Percentiles rank a stretch among this genome's conserved stretches.
Evolutionary conservation across 2,888 invertebrate genomes (phyloP).

Genomic region (Lepidochrysops patricia): DNA sequence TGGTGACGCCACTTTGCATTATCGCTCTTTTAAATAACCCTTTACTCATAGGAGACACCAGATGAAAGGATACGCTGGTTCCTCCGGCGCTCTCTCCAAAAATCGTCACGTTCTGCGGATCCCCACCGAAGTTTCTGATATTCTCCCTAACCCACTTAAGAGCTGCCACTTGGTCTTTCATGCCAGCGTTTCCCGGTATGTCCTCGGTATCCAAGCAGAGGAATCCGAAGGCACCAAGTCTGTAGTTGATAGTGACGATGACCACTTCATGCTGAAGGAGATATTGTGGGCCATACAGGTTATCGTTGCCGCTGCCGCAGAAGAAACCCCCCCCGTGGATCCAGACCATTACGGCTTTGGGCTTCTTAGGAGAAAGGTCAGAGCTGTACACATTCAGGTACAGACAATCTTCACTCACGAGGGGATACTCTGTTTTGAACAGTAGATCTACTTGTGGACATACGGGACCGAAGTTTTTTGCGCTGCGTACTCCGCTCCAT

Average conservation of each 20-base stretch:
- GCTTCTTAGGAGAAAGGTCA: constrained; percentile 30
- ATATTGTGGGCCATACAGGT: constrained; percentile 50
- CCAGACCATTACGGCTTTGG: constrained; percentile 51
- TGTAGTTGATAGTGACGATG: constrained; percentile 56
- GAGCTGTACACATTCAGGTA: constrained; percentile 59
- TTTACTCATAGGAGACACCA: constrained; percentile 58
- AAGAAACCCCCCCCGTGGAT: constrained; percentile 52
- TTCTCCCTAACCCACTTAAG: constrained; percentile 54
- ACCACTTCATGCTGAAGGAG: constrained; percentile 47
- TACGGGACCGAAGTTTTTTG: constrained; percentile 41
- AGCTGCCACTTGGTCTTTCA: constrained; percentile 63
- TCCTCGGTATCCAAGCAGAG: constrained; percentile 51
- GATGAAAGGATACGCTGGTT: constrained; percentile 41
- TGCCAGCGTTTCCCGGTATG: constrained; percentile 59
- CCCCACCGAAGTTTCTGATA: constrained; percentile 52
- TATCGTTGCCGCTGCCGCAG: constrained; percentile 44
- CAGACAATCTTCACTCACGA: constrained; percentile 50
- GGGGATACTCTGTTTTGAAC: constrained; percentile 9
- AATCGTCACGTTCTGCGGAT: constrained; percentile 53
- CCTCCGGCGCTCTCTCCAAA: constrained; percentile 62
- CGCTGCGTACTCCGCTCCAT: constrained; percentile 49
- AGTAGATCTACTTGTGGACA: constrained; percentile 38
- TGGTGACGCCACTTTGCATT: constrained; percentile 79
- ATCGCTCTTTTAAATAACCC: constrained; percentile 69
- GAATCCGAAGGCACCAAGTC: constrained; percentile 52